A percentile compares a stretch with the other conserved stretches of the same genome.
These are phyloP conservation scores for Daubentonia madagascariensis DNA, from an alignment of 2,113 vertebrate genomes.

Conservation along the genomic window DNA sequence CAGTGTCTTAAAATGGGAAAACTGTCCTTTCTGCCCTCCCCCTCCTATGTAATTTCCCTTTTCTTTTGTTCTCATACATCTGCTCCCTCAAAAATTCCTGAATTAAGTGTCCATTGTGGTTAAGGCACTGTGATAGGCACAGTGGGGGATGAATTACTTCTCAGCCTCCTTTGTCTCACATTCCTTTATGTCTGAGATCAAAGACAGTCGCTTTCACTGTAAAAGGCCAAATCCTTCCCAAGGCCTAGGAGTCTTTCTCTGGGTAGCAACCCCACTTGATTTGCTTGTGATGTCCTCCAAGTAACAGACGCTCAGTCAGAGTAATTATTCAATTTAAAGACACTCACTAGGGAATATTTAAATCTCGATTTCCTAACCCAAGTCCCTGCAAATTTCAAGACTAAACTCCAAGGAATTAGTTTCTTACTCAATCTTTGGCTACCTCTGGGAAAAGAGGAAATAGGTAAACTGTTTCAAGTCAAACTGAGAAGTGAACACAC, in stretches of 20 bases:
- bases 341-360: not conserved
- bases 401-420: not conserved
- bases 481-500: not conserved
- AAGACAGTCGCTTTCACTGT: not conserved
- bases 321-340: not conserved
- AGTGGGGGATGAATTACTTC: not conserved
- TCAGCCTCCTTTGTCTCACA: not conserved
- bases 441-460: not conserved
- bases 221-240: not conserved
- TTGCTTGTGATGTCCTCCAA: not conserved
- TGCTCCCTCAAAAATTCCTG: not conserved
- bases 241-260: not conserved
- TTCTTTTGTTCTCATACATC: not conserved
- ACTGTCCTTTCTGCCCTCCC: not conserved
- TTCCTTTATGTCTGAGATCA: not conserved
- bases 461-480: not conserved
- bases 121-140: not conserved
- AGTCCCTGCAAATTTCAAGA: not conserved
- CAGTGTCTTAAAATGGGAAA: not conserved
- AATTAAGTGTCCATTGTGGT: not conserved
- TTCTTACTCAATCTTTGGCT: not conserved
- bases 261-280: not conserved
- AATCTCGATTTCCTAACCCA: conserved; percentile 10
- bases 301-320: not conserved
- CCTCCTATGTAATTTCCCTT: not conserved